These are phyloP conservation scores for Lasioglossum villosulum DNA, from an alignment of 2,888 invertebrate species.

Conservation along the genomic window DNA sequence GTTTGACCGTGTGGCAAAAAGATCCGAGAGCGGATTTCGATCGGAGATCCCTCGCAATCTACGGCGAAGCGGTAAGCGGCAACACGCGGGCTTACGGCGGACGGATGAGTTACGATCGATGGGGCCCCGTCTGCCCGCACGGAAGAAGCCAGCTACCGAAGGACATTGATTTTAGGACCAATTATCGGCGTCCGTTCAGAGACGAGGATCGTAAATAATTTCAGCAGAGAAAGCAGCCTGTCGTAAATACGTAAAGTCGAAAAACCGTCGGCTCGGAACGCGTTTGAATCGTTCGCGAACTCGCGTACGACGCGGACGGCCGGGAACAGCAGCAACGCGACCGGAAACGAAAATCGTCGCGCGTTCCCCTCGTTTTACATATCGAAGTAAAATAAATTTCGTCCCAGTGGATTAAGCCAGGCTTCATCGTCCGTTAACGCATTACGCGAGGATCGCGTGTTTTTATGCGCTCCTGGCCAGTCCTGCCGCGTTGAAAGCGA, in stretches of 20 bases:
- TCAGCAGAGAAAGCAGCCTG: neutral
- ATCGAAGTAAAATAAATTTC: conserved; percentile 60
- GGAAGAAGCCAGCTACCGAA: conserved; percentile 47
- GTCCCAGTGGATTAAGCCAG: conserved; percentile 53
- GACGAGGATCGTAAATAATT: conserved; percentile 33
- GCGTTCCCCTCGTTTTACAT: conserved; percentile 33
- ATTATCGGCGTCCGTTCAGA: conserved; percentile 35
- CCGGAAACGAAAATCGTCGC: conserved; percentile 47
- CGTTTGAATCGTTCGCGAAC: neutral
- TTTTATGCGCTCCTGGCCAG: conserved; percentile 49
- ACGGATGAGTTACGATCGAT: conserved; percentile 47
- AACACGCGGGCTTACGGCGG: conserved; percentile 11
- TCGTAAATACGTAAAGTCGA: conserved; percentile 39
- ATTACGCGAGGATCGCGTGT: conserved; percentile 46
- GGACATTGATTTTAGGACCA: conserved; percentile 47
- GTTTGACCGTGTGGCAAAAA: neutral
- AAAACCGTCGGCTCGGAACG: conserved; percentile 22
- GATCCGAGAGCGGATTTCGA: neutral
- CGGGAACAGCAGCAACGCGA: neutral
- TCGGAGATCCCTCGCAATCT: neutral
- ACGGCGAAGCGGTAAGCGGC: neutral
- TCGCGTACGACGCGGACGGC: neutral
- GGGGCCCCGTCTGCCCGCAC: conserved; percentile 27
- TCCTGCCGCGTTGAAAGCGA: conserved; percentile 24
- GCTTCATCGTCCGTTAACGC: conserved; percentile 51